Base-by-base conservation (phyloP, 2,113 vertebrate genomes). In the Mesembrinibis cayennensis region DNA sequence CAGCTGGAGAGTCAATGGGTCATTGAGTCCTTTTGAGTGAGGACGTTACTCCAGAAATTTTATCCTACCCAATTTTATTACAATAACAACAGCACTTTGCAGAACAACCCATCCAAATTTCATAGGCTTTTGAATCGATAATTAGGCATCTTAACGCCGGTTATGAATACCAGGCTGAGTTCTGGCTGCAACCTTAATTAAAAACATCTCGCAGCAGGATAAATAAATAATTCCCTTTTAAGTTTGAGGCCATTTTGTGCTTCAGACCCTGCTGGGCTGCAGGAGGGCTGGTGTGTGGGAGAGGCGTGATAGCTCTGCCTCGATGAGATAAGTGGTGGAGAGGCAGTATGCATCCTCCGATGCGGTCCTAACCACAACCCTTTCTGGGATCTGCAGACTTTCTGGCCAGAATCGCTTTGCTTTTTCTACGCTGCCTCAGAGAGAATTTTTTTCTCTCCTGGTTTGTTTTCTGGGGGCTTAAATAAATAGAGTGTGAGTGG, bases 161-260 rank as follows among this genome's bases (percentile, higher is more conserved):
- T 81, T 78, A 40, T 1, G 16, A 82, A 14, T 70, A 21, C 85
- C 87, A 53, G 47, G 73, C 72, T 15, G 91, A 72, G 74, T 50
- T 89, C 95, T 63, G 95, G 81, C 91, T 90, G 82, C 94, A 90
- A 12, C 38, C 73, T 70, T 77, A 61, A 91, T 95, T 90, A 85
- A 95, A 95, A 95, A 32, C 81, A 61, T 94, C 94, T 95, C 29
- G 0, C 93, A 90, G 93, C 73, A 44, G 87, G 95, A 47, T 91
- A 91, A 96, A 97, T 96, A 94, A 95, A 95, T 95, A 95, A 97
- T 97, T 97, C 96, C 55, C 78, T 97, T 97, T 95, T 18, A 96
- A 91, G 89, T 95, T 11, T 49, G 84, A 85, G 91, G 84, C 94
- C 62, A 11, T 90, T 94, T 85, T 26, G 52, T 23, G 89, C 83